Evolutionary conservation across 2,888 invertebrate genomes (phyloP), one percentile per base, ranked within the genome.

Genomic region (Uropetala carovei): DNA sequence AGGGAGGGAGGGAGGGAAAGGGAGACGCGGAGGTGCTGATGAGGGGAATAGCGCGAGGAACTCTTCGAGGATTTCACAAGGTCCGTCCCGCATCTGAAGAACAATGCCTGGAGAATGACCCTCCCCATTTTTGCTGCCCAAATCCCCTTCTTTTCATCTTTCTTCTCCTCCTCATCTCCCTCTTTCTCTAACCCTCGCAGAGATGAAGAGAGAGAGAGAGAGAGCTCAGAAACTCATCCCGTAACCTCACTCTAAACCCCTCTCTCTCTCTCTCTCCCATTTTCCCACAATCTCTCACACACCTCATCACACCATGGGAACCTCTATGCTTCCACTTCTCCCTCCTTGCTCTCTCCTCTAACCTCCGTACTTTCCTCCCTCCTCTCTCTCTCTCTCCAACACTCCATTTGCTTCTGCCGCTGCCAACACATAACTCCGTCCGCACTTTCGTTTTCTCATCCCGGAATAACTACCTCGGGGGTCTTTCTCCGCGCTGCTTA

Each of bases 81-180:
- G 89, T 89, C 68, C 86, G 60, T 86, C 86, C 86, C 89, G 64
- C 89, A 89, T 89, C 43, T 43, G 43, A 89, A 89, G 89, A 89
- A 89, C 89, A 89, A 89, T 89, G 30, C 89, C 89, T 89, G 43
- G 43, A 64, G 59, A 89, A 89, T 89, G 89, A 89, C 89, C 89
- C 89, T 89, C 89, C 89, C 89, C 27, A 60, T 56, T 30, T 18
- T 58, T 60, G 30, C 30, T 27, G 59, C 9, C 85, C 68, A 16
- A 13, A 5, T 5, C 57, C 58, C 59, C 86, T 60, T 30, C 86
- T 43, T 89, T 89, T 89, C 89, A 86, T 64, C 27, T 58, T 58
- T 64, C 16, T 58, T 64, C 16, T 7, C 59, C 86, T 43, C 18
- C 60, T 30, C 56, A 57, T 0, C 83, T n/a, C 30, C 7, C 83